Evolutionary conservation across 2,113 vertebrate species (phyloP).

Genomic region (Elgaria multicarinata): DNA sequence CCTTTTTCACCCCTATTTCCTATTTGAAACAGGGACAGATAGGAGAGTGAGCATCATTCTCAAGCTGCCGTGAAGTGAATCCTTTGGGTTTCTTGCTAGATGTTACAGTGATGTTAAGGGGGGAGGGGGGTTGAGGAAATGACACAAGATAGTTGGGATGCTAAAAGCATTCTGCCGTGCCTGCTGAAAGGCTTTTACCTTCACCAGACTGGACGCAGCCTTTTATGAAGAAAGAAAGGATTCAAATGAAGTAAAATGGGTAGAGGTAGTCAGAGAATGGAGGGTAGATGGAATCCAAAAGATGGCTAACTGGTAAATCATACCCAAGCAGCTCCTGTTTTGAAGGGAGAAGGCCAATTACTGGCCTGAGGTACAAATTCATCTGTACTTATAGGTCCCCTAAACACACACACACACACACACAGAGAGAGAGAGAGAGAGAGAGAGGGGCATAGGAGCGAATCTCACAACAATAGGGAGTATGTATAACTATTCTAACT

Average conservation of each 20-base stretch:
- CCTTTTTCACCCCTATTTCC: not conserved
- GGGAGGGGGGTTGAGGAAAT: conserved; percentile 27
- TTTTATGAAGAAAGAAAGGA: conserved; percentile 16
- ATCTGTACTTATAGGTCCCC: not conserved
- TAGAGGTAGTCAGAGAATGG: not conserved
- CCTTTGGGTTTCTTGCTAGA: not conserved
- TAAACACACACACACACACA: not conserved
- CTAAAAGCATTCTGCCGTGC: conserved; percentile 6
- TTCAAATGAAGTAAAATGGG: not conserved
- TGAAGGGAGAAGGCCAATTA: not conserved
- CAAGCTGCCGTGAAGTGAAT: conserved; percentile 13
- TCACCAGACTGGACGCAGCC: not conserved
- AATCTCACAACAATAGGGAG: not conserved
- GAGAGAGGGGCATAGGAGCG: too few species aligned
- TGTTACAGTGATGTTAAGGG: conserved; percentile 39
- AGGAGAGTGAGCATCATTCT: conserved; percentile 2
- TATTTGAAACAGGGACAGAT: conserved; percentile 35
- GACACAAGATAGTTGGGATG: conserved; percentile 21
- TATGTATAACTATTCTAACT: not conserved
- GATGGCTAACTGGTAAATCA: not conserved
- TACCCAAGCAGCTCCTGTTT: not conserved
- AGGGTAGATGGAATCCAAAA: not conserved
- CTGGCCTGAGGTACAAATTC: not conserved
- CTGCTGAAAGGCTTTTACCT: conserved; percentile 30
- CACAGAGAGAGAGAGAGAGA: too few species aligned